Conservation (phyloP, 2,888 invertebrate species). For the Hypena proboscidalis region DNA sequence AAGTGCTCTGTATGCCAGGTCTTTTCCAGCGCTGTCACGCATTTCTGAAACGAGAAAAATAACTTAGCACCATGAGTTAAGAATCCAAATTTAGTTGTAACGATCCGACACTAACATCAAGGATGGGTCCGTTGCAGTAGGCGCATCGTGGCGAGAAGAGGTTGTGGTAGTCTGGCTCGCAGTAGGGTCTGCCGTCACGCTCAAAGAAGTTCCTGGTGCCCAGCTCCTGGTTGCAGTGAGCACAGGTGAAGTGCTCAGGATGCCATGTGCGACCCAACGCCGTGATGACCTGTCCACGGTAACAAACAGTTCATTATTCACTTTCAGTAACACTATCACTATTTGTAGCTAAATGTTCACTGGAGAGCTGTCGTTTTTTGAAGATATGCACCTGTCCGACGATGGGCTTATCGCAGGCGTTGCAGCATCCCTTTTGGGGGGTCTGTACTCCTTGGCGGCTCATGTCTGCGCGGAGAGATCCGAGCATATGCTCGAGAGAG, state of each 20-base stretch:
- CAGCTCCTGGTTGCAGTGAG: slow-evolving; percentile 97
- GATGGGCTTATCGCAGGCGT: slow-evolving; percentile 99
- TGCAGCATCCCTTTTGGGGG: slow-evolving; percentile 99
- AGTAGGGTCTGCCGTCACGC: slow-evolving; percentile 98
- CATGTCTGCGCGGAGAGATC: slow-evolving; percentile 98
- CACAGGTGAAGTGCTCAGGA: slow-evolving; percentile 99
- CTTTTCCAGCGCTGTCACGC: slow-evolving; percentile 98
- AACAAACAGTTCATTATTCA: slow-evolving; percentile 47
- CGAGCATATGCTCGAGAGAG: slow-evolving; percentile 93
- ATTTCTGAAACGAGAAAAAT: slow-evolving; percentile 90
- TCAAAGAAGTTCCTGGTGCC: slow-evolving; percentile 99
- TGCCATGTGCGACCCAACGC: slow-evolving; percentile 99
- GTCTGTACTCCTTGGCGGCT: slow-evolving; percentile 99
- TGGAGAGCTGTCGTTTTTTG: slow-evolving; percentile 3
- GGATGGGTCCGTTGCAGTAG: slow-evolving; percentile 99
- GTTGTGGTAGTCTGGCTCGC: slow-evolving; percentile 99
- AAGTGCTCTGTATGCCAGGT: slow-evolving; percentile 99
- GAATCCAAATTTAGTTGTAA: slow-evolving; percentile 3
- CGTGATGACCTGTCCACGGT: slow-evolving; percentile 91
- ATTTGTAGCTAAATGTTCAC: slow-evolving; percentile 26
- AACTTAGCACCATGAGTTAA: slow-evolving; percentile 39
- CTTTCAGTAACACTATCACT: slow-evolving; percentile 36
- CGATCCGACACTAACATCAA: slow-evolving; percentile 91
- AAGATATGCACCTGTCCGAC: slow-evolving; percentile 94
- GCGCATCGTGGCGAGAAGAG: slow-evolving; percentile 99